phyloP scores from a whole-genome alignment of 2,888 invertebrate species.

The Schizaphis graminum region DNA sequence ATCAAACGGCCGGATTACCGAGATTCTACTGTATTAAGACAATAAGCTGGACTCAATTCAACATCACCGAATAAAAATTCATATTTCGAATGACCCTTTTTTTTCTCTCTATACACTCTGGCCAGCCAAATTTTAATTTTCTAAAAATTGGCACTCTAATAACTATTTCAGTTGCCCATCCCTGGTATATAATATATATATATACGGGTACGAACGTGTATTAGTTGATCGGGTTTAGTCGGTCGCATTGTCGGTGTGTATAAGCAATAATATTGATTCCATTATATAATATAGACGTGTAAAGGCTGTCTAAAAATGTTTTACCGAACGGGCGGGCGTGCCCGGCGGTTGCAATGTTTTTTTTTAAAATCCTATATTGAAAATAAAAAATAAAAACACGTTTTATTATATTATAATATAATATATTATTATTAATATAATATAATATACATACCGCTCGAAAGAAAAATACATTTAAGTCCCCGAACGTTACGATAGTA shows the following conservation, averaged over 20 bases:
- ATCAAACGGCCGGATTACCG: no score
- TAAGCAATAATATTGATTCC: not conserved
- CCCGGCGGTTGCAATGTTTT: not conserved
- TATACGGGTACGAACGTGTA: not conserved
- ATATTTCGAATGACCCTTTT: no score
- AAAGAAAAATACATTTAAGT: conserved; percentile 12
- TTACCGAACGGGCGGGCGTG: not conserved
- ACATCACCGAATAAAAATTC: no score
- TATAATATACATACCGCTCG: not conserved
- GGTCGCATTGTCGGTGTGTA: no score
- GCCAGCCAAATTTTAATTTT: no score
- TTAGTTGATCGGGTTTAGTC: not conserved
- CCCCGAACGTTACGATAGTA: not conserved
- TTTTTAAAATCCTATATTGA: not conserved
- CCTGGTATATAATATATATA: no score
- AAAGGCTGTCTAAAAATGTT: not conserved
- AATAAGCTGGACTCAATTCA: no score
- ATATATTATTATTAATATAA: not conserved
- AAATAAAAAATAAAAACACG: not conserved
- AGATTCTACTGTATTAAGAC: no score
- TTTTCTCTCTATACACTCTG: no score
- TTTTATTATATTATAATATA: not conserved
- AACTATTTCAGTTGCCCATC: no score
- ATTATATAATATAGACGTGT: not conserved
- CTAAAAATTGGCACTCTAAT: no score